Evolutionary conservation across 2,113 vertebrate genomes (phyloP), one percentile per base, ranked within the genome.

Genomic region (Albula glossodonta): DNA sequence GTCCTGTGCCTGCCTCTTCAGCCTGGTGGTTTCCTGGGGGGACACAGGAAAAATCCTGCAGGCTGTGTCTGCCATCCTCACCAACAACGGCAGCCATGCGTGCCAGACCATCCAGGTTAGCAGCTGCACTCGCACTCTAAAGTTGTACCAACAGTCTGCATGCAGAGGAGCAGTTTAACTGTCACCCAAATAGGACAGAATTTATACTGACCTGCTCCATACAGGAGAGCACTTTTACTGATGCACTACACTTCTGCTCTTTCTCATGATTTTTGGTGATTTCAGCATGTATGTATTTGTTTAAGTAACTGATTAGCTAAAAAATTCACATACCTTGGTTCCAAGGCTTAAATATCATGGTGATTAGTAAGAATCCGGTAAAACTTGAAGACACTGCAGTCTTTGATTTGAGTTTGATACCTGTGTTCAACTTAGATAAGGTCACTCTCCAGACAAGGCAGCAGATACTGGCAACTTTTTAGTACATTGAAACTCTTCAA

Each of bases 1-100:
- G 87, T 99, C 98, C 90, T 99, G 98, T 2, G 97, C 98, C 92
- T 99, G 98, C 93, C 97, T 99, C 91, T 99, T 99, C 93, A 99
- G 98, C 91, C 94, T 99, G 89, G 98, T 99, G 60, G 98, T 99
- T 86, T 95, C 98, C 9, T 99, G 98, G 98, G 98, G 98, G 88
- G 98, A 99, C 94, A 99, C 98, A 0, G 98, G 98, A 92, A 97
- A 97, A 92, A 99, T 96, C 0, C 94, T 99, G 89, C 98, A 99
- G 95, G 98, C 98, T 15, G 97, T 99, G 85, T 99, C 98, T 66
- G 97, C 98, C 89, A 99, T 99, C 90, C 97, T 99, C 89, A 99
- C 98, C 90, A 99, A 99, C 91, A 99, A 99, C 51, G 98, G 98
- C 93, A 99, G 98, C 94, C 97, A 99, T 78, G 98, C 98, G 91